phyloP scores from a whole-genome alignment of 2,113 vertebrate species.

The Daphoenositta chrysoptera region DNA sequence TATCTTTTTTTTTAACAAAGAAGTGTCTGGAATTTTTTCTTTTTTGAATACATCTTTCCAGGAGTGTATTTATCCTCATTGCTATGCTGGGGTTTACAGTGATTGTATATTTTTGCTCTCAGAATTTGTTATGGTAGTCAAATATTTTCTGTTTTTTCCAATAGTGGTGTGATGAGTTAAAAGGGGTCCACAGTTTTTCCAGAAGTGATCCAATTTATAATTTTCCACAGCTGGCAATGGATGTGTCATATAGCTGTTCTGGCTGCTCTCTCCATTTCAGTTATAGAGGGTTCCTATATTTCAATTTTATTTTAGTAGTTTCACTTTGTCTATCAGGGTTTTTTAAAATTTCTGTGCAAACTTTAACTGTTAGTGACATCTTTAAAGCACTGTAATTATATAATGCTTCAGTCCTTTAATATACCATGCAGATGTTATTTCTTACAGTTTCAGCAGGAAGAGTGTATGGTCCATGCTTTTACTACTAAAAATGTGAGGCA shows the following conservation, averaged over 20 bases:
- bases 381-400: not conserved
- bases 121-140: conserved; percentile 57
- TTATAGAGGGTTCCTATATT: not conserved
- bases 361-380: not conserved
- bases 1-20: conserved; percentile 3
- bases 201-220: conserved; percentile 59
- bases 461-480: not conserved
- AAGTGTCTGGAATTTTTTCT: not conserved
- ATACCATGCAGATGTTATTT: not conserved
- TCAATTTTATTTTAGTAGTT: not conserved
- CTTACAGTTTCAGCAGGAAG: not conserved
- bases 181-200: conserved; percentile 42
- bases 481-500: not conserved
- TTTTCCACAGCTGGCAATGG: conserved; percentile 54
- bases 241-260: conserved; percentile 35
- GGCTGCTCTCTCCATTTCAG: not conserved
- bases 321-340: not conserved
- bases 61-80: conserved; percentile 24
- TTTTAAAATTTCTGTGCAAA: not conserved
- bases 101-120: not conserved
- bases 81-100: conserved; percentile 3
- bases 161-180: not conserved
- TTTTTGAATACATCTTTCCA: not conserved
- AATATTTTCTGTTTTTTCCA: conserved; percentile 12
- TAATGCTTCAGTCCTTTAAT: not conserved